Evolutionary conservation across 2,797 vertebrate species (phyloP).

Genomic region (Darevskia mixta): DNA sequence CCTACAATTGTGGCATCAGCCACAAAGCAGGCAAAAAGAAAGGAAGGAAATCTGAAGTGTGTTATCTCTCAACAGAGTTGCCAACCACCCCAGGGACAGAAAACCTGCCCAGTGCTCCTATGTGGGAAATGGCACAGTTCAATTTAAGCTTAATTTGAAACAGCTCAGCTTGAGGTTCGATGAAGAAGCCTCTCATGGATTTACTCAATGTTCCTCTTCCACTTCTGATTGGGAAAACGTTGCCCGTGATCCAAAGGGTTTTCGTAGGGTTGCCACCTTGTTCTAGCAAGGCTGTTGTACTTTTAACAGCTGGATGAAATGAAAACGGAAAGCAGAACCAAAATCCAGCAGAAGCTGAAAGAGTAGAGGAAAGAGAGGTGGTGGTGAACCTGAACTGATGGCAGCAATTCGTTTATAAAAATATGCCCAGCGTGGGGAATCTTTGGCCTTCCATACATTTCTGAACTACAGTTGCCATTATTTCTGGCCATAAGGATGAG

Average conservation of each 20-base stretch:
- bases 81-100: background rate
- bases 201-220: background rate
- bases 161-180: background rate
- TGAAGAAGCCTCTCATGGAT: background rate
- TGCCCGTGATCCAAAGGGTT: background rate
- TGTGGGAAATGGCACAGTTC: background rate
- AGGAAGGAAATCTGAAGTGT: background rate
- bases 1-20: background rate
- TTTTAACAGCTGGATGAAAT: background rate
- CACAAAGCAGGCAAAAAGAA: conserved; percentile 3
- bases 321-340: background rate
- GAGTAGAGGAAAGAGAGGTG: background rate
- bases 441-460: too few relatives aligned
- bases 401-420: background rate
- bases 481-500: too few relatives aligned
- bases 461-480: too few relatives aligned
- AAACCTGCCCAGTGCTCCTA: background rate
- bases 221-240: background rate
- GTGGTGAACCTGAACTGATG: background rate
- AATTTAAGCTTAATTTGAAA: conserved; percentile 11
- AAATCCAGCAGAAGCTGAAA: background rate
- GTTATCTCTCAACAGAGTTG: conserved; percentile 3
- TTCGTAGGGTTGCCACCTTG: background rate
- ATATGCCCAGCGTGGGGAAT: background rate
- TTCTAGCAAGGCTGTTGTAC: background rate